Conservation (phyloP, 2,797 vertebrate genomes). For the Trachops cirrhosus region DNA sequence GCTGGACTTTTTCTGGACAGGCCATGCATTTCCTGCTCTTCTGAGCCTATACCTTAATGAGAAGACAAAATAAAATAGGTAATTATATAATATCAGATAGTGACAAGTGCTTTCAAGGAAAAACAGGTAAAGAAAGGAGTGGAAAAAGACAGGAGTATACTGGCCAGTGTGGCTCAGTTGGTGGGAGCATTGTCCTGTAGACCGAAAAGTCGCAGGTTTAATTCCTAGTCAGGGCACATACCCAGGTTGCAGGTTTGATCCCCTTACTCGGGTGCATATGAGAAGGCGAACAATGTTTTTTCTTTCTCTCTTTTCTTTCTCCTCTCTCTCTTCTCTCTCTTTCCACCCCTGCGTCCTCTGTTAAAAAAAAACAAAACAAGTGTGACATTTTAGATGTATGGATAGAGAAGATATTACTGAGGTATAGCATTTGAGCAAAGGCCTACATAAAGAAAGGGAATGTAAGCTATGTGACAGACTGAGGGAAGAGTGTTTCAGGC, state of each 20-base stretch:
- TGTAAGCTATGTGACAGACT: background rate
- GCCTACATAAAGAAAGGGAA: background rate
- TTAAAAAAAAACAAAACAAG: background rate
- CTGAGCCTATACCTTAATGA: conserved; percentile 8
- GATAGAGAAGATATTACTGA: conserved; percentile 5
- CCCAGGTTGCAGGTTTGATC: too few relatives aligned
- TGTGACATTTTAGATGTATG: background rate
- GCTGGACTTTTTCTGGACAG: too few relatives aligned
- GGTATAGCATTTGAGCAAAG: background rate
- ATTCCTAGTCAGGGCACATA: too few relatives aligned
- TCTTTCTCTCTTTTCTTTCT: too few relatives aligned
- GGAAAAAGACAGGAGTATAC: background rate
- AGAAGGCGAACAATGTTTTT: too few relatives aligned
- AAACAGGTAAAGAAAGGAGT: background rate
- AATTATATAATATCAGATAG: background rate
- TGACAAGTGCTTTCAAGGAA: background rate
- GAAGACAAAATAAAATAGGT: background rate
- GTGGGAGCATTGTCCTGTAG: too few relatives aligned
- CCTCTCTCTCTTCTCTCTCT: too few relatives aligned
- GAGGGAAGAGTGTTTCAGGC: background rate
- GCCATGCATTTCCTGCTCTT: background rate
- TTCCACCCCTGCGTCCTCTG: too few relatives aligned
- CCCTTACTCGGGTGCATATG: too few relatives aligned
- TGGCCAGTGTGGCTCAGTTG: too few relatives aligned
- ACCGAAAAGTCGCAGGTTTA: too few relatives aligned